These are phyloP conservation scores for Drosophila mauritiana DNA, from an alignment of 1,140 invertebrate genomes.

Conservation along the genomic window DNA sequence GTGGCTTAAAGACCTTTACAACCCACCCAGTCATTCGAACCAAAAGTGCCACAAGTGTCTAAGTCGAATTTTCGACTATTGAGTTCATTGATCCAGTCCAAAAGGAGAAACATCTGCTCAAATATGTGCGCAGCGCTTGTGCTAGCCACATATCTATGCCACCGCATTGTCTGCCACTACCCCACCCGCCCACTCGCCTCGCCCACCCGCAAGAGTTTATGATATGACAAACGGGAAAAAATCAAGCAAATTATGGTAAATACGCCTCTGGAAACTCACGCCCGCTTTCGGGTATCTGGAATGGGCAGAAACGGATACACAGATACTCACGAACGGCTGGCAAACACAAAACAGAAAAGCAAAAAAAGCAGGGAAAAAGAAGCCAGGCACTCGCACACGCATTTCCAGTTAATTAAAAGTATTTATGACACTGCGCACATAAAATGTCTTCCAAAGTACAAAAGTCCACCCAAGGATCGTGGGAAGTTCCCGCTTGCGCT, in stretches of 20 bases:
- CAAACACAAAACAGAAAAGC: background rate
- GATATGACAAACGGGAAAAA: conserved; percentile 48
- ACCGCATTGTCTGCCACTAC: conserved; percentile 18
- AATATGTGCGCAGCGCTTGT: conserved; percentile 40
- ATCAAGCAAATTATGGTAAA: conserved; percentile 71
- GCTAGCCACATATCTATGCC: conserved; percentile 51
- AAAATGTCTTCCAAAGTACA: conserved; percentile 62
- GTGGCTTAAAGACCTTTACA: background rate
- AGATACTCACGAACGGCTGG: background rate
- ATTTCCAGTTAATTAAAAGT: conserved; percentile 79
- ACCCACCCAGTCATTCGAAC: background rate
- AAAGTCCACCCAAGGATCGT: conserved; percentile 76
- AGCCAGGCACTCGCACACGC: conserved; percentile 30
- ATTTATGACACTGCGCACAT: conserved; percentile 69
- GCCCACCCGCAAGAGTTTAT: conserved; percentile 27
- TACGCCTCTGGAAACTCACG: conserved; percentile 61
- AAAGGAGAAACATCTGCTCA: conserved; percentile 65
- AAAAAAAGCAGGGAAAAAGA: background rate
- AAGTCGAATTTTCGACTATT: conserved; percentile 17
- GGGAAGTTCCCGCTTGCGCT: conserved; percentile 65
- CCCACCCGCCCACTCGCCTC: background rate
- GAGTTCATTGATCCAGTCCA: conserved; percentile 61
- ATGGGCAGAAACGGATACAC: conserved; percentile 29
- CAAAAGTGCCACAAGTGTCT: conserved; percentile 27
- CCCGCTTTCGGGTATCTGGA: conserved; percentile 28